Base-by-base conservation (phyloP, 2,797 vertebrate species). In the Macropodus opercularis region DNA sequence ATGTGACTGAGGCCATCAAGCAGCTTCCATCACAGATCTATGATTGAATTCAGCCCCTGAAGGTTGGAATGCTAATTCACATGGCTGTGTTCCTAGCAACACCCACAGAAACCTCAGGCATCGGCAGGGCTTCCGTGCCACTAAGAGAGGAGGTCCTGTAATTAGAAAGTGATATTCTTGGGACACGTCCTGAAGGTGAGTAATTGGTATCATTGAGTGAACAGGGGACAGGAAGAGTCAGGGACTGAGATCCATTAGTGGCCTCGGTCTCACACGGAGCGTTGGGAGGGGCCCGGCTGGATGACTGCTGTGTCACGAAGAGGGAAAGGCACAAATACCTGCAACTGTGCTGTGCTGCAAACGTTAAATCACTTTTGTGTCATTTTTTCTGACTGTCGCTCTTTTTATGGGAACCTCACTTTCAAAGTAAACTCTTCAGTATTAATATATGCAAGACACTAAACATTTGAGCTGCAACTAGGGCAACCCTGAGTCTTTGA, bases 191-290 rank as follows among this genome's bases (percentile, higher is more conserved):
- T 70, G 79, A 81, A 77, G 77, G 69, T 82, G 86, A 89, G 79
- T 87, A 85, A 90, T 84, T 73, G 78, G 69, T 80, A 76, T 75
- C 80, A 82, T 42, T 66, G 73, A 82, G 60, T 69, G 80, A 86
- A 75, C 75, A 73, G 69, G 69, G 73, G 77, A 73, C 72, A 19
- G 75, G 71, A 84, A 80, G 84, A 83, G 77, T 85, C 80, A 85
- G 75, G 73, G 77, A 75, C 74, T 21, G 8, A 77, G 78, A 71
- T 85, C 81, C 84, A 81, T 85, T 81, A 87, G 67, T 59, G 72
- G 79, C 39, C 64, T 84, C 81, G 71, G 80, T 15, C 67, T 63
- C 69, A 64, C 69, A 44, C 58, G 44, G 72, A 55, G 72, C n/a
- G 52, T 61, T 65, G 77, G 71, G 62, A 66, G 46, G 48, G 19